A percentile compares a stretch with the other conserved stretches of the same genome.
Evolutionary conservation across 2,888 invertebrate genomes (phyloP).

Genomic region (Malacosoma neustria): DNA sequence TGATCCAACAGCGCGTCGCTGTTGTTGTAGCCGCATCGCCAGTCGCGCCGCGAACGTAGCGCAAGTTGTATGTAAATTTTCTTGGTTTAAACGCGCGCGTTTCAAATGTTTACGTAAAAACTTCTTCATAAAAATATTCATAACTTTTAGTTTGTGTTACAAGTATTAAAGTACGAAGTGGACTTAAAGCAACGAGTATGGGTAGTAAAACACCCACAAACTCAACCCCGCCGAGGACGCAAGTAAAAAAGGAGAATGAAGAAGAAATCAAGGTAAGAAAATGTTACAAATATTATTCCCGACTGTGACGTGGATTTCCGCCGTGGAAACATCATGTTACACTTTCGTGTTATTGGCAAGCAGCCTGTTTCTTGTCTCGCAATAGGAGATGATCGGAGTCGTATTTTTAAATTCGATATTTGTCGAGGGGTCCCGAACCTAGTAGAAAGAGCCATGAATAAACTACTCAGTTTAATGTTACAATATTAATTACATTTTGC

Average conservation of each 20-base stretch:
- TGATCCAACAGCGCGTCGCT: constrained; percentile 22
- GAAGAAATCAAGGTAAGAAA: constrained; percentile 84
- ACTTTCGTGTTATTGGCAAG: constrained; percentile 56
- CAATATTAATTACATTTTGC: constrained; percentile 72
- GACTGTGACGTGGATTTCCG: constrained; percentile 51
- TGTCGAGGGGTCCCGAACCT: constrained; percentile 36
- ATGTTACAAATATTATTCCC: constrained; percentile 24
- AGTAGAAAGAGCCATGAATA: constrained; percentile 39
- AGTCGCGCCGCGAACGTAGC: constrained; percentile 44
- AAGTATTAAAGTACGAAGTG: constrained; percentile 19
- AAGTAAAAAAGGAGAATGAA: constrained; percentile 81
- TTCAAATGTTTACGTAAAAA: constrained; percentile 57
- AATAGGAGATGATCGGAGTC: constrained; percentile 54
- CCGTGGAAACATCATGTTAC: constrained; percentile 49
- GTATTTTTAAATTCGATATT: constrained; percentile 71
- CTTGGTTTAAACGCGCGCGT: constrained; percentile 6
- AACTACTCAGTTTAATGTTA: constrained; percentile 63
- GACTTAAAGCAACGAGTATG: constrained; percentile 43
- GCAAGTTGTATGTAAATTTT: constrained; percentile 17
- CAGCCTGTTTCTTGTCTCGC: constrained; percentile 55
- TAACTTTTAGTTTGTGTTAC: constrained; percentile 18
- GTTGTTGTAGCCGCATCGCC: constrained; percentile 9
- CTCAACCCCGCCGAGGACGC: constrained; percentile 49
- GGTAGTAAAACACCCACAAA: constrained; percentile 64
- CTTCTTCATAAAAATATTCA: constrained; percentile 28